phyloP scores from a whole-genome alignment of 2,113 vertebrate genomes.

The Ctenomys sociabilis region DNA sequence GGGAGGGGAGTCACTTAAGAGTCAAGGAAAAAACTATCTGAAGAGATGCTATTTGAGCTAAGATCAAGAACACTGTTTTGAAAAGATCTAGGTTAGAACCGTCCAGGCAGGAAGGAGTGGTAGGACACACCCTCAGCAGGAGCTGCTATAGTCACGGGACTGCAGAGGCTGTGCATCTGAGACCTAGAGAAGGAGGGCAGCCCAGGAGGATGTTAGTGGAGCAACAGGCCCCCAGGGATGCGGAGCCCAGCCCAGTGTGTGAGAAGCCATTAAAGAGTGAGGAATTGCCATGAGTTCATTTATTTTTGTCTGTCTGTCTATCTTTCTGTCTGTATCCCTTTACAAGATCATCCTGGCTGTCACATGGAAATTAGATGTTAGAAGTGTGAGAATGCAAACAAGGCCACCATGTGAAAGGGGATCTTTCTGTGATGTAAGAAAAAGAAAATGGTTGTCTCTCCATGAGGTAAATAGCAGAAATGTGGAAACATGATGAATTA shows the following conservation, averaged over 20 bases:
- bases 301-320: not conserved
- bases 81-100: conserved; percentile 39
- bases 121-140: not conserved
- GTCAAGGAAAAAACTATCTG: not conserved
- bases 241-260: not conserved
- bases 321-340: not conserved
- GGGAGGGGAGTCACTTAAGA: not conserved
- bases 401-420: not conserved
- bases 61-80: not conserved
- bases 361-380: not conserved
- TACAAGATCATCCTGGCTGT: not conserved
- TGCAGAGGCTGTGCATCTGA: not conserved
- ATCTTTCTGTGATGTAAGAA: not conserved
- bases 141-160: not conserved
- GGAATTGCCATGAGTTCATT: not conserved
- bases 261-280: not conserved
- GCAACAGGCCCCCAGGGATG: accelerated
- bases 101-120: not conserved
- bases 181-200: not conserved
- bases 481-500: not conserved
- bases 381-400: not conserved
- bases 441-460: not conserved
- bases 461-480: not conserved
- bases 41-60: not conserved
- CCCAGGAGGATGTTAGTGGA: not conserved